Percentiles rank a stretch among this genome's conserved stretches.
Evolutionary conservation across 2,797 vertebrate genomes (phyloP).

Genomic region (Furcifer pardalis): DNA sequence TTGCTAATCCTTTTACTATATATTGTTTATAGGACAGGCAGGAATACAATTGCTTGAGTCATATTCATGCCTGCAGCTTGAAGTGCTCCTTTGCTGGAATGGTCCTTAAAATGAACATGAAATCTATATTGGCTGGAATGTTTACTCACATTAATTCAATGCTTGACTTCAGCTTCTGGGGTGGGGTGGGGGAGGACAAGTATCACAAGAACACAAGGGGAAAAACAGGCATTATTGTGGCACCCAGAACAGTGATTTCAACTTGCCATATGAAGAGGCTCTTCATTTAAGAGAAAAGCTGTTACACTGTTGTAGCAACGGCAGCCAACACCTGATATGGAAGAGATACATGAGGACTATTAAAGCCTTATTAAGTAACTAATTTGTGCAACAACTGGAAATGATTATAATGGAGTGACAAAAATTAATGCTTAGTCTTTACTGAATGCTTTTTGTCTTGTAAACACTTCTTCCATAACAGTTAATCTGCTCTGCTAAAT

Average conservation of each 20-base stretch:
- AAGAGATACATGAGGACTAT: conserved; percentile 36
- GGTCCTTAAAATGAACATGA: conserved; percentile 8
- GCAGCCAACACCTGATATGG: not conserved
- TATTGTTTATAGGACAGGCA: not conserved
- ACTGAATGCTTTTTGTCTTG: conserved; percentile 27
- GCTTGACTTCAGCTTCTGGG: not conserved
- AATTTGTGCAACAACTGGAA: conserved; percentile 29
- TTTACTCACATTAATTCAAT: not conserved
- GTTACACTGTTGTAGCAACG: not conserved
- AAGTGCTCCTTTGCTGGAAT: not conserved
- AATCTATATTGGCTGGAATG: not conserved
- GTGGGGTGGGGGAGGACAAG: too few relatives aligned
- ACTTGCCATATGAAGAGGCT: not conserved
- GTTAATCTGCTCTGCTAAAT: conserved; percentile 14
- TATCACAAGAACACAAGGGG: not conserved
- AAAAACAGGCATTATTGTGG: too few relatives aligned
- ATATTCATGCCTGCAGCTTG: not conserved
- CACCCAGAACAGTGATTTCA: not conserved
- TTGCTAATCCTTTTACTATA: not conserved
- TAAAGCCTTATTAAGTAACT: conserved; percentile 34
- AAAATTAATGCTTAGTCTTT: conserved; percentile 25
- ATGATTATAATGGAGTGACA: conserved; percentile 29
- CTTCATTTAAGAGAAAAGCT: not conserved
- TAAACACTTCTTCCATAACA: conserved; percentile 41
- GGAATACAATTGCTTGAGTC: not conserved